Base-by-base conservation (phyloP, 92 coral and sea anemone species). In the Epizoanthus illoricatus region DNA sequence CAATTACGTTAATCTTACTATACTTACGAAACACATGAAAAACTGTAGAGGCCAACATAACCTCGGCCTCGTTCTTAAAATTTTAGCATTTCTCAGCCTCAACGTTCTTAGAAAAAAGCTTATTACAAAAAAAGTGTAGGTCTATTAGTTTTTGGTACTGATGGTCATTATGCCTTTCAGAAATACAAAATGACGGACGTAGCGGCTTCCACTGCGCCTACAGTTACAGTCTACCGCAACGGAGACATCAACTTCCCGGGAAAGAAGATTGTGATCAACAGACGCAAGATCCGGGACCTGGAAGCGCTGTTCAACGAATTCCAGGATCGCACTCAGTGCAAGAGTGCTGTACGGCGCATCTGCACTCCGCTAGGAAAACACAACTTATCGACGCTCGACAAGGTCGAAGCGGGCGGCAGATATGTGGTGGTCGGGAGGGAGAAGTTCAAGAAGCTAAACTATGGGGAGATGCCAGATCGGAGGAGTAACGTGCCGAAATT, bases 341-440 rank as follows among this genome's bases (percentile, higher is more conserved):
- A 79, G 5, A 80, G 81, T 64, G 91, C 91, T 12, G 91, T 88
- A 18, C 87, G 81, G 59, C 75, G 88, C 43, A 85, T 88, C 62
- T 80, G 81, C 36, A 85, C 91, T 40, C 88, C 88, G 4, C 81
- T 59, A 16, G 91, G 91, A 73, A 67, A 78, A 28, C 81, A 85
- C 40, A 56, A 9, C 28, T 71, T 88, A 36, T 69, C 86, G 10
- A 79, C 81, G 39, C 80, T 88, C 5, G 88, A 80, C 2, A 76
- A 80, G 16, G 82, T 88, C 1, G 69, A 80, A 58, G 61, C 74
- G 42, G 88, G 88, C 58, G 91, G 88, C 10, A 69, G 45, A 19
- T 88, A 88, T 10, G 88, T 88, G 36, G 81, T 84, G 11, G 84
- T 88, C 2, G 91, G 91, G 13, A 76, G 91, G 13, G 91, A 85